Evolutionary conservation across 1,140 invertebrate genomes (phyloP).

Genomic region (Brachionus asplanchnoidis): DNA sequence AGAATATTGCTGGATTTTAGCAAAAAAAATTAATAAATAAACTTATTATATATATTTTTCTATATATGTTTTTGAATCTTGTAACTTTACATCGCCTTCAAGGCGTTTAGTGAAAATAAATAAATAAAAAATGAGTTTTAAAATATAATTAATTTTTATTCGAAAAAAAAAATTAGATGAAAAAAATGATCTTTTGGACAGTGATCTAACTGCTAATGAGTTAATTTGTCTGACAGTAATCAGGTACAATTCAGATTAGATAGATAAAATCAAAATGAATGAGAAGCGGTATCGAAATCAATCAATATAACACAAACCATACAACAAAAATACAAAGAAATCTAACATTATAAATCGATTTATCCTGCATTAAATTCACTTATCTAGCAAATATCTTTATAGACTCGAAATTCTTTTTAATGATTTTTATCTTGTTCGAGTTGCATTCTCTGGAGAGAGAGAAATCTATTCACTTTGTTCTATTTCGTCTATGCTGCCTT

Average conservation of each 20-base stretch:
- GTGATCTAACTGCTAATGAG: neutral
- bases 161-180: neutral
- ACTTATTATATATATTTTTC: too few species aligned
- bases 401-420: slow-evolving; percentile 18
- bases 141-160: neutral
- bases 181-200: neutral
- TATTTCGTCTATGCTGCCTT: neutral
- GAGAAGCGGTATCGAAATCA: slow-evolving; percentile 15
- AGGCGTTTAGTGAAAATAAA: too few species aligned
- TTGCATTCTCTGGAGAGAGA: slow-evolving; percentile 28
- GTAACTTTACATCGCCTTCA: too few species aligned
- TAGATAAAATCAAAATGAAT: slow-evolving; percentile 7
- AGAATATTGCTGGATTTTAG: too few species aligned
- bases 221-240: slow-evolving; percentile 13
- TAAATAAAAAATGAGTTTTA: too few species aligned
- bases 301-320: slow-evolving; percentile 37
- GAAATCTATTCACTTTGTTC: neutral
- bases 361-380: slow-evolving; percentile 33
- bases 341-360: slow-evolving; percentile 27
- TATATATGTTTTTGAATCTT: too few species aligned
- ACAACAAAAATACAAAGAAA: neutral
- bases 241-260: slow-evolving; percentile 3
- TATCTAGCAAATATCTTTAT: slow-evolving; percentile 28
- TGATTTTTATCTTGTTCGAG: slow-evolving; percentile 13
- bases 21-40: too few species aligned